These are phyloP conservation scores for Tachyglossus aculeatus DNA, from an alignment of 2,797 vertebrate species.

Conservation along the genomic window DNA sequence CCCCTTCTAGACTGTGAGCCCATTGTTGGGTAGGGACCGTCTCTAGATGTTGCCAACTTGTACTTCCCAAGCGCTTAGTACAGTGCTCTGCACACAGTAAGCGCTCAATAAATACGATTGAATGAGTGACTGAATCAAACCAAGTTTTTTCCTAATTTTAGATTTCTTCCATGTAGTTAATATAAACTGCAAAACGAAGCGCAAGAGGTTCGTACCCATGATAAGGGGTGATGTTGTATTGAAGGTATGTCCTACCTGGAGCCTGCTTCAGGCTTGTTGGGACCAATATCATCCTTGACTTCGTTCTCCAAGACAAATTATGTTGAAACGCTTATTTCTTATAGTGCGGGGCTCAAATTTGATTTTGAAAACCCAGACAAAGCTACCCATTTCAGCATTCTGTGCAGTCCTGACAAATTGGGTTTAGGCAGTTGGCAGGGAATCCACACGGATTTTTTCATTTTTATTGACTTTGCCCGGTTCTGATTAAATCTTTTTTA, in stretches of 20 bases:
- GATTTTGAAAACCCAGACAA: background rate
- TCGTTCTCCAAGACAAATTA: constrained; percentile 2
- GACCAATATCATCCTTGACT: background rate
- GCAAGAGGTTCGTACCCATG: rapidly evolving
- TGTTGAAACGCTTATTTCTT: background rate
- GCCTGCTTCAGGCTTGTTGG: background rate
- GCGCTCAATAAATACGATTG: too few relatives aligned
- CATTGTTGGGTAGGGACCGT: too few relatives aligned
- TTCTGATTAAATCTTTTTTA: constrained; percentile 14
- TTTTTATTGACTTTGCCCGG: background rate
- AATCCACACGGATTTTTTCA: background rate
- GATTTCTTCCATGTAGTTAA: background rate
- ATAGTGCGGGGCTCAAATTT: background rate
- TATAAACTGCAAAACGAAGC: background rate
- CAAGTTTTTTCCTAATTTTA: background rate
- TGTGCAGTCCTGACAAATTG: background rate
- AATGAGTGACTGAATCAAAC: background rate
- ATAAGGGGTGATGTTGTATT: background rate
- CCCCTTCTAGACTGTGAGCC: too few relatives aligned
- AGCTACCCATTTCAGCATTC: background rate
- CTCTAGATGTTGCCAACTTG: too few relatives aligned
- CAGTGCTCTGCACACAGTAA: too few relatives aligned
- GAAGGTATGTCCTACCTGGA: background rate
- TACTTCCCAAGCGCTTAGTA: too few relatives aligned
- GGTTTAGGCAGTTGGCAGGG: background rate